These are phyloP conservation scores for Colossoma macropomum DNA, from an alignment of 2,113 vertebrate genomes.

Conservation along the genomic window DNA sequence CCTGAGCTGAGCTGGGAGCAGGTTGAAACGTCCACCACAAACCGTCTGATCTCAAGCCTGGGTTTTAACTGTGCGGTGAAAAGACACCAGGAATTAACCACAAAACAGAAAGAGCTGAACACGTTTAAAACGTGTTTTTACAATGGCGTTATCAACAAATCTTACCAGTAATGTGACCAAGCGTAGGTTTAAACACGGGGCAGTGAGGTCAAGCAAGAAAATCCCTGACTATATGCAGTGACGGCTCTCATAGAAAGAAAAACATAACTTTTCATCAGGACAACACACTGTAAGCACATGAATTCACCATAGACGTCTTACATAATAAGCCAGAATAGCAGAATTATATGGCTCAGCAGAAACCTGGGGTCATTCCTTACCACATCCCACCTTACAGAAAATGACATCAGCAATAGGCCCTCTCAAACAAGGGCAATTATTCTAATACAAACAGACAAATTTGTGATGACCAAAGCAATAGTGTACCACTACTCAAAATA, in stretches of 20 bases:
- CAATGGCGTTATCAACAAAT: background rate
- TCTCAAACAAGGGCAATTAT: slow-evolving; percentile 12
- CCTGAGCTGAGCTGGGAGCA: background rate
- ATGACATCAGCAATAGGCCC: slow-evolving; percentile 10
- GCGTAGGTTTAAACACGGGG: slow-evolving; percentile 3
- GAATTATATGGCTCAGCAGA: slow-evolving; percentile 40
- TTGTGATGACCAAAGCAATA: slow-evolving; percentile 41
- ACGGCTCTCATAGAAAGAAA: background rate
- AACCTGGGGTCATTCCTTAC: slow-evolving; percentile 19
- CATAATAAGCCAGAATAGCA: slow-evolving; percentile 1
- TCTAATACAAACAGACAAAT: slow-evolving; percentile 32
- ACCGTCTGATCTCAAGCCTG: slow-evolving; percentile 8
- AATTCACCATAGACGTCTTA: background rate
- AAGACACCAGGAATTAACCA: background rate
- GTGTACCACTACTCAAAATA: slow-evolving; percentile 25
- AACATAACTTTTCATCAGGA: slow-evolving; percentile 15
- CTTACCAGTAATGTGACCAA: background rate
- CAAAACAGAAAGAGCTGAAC: background rate
- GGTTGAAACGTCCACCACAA: background rate
- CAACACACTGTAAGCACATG: background rate
- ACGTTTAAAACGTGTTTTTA: slow-evolving; percentile 19
- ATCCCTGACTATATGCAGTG: slow-evolving; percentile 4
- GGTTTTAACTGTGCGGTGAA: background rate
- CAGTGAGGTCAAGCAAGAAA: slow-evolving; percentile 21
- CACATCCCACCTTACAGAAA: slow-evolving; percentile 39